These are phyloP conservation scores for Periphyllus acericola DNA, from an alignment of 2,888 invertebrate species.

Conservation along the genomic window DNA sequence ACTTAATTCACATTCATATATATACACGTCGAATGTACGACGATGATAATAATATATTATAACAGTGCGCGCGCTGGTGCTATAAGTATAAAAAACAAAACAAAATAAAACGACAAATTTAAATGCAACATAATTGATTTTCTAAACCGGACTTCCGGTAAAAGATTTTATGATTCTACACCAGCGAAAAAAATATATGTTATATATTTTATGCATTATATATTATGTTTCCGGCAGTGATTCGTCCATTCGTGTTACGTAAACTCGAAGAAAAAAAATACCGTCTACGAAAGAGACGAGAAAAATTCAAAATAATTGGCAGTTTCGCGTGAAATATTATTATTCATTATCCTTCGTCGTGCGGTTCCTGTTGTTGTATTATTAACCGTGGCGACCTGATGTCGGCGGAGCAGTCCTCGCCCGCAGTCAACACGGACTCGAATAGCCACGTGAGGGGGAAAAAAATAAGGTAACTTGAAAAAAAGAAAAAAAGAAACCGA, in stretches of 20 bases:
- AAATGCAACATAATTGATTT: constrained; percentile 34
- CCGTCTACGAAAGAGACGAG: background rate
- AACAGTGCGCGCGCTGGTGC: background rate
- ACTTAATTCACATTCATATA: constrained; percentile 5
- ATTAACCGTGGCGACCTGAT: constrained; percentile 35
- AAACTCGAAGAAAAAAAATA: background rate
- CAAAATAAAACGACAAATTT: constrained; percentile 2
- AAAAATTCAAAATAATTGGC: constrained; percentile 42
- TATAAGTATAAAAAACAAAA: background rate
- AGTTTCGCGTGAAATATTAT: constrained; percentile 31
- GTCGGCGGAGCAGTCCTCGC: constrained; percentile 41
- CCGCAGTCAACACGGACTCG: background rate
- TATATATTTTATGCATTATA: constrained; percentile 1
- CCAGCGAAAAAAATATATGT: background rate
- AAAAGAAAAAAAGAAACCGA: constrained; percentile 9
- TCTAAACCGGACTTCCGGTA: constrained; percentile 38
- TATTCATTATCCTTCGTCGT: constrained; percentile 19
- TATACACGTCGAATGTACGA: background rate
- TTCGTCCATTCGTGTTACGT: background rate
- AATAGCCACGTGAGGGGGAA: background rate
- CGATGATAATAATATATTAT: no score
- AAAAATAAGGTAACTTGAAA: constrained; percentile 36
- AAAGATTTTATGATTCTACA: background rate
- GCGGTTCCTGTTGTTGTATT: constrained; percentile 14
- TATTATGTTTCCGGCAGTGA: constrained; percentile 1